Percentiles rank a stretch among this genome's conserved stretches.
These are phyloP conservation scores for Ethmia dodecea DNA, from an alignment of 2,888 invertebrate genomes.

Conservation along the genomic window DNA sequence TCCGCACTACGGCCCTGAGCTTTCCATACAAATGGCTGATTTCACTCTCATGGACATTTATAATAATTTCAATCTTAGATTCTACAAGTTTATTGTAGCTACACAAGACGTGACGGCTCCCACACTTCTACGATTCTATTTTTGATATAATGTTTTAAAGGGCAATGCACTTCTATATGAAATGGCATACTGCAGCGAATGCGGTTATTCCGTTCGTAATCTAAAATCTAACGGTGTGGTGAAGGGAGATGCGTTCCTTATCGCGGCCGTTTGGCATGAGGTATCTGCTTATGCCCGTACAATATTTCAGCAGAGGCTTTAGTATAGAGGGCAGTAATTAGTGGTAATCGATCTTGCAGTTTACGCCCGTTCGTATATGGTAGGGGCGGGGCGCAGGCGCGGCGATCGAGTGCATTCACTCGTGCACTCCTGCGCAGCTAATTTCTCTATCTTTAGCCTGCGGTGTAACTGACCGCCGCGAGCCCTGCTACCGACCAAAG, in stretches of 20 bases:
- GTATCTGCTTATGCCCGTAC: slow-evolving; percentile 25
- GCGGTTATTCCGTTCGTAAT: slow-evolving; percentile 11
- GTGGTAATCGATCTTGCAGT: slow-evolving; percentile 70
- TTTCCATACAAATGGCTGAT: slow-evolving; percentile 6
- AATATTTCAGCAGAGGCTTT: slow-evolving; percentile 43
- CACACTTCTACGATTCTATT: slow-evolving; percentile 8
- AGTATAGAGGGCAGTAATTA: slow-evolving; percentile 61
- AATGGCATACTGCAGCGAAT: slow-evolving; percentile 2
- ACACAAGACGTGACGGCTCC: not conserved
- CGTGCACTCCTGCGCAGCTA: slow-evolving; percentile 57
- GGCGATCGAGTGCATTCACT: slow-evolving; percentile 60
- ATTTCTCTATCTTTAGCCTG: slow-evolving; percentile 76
- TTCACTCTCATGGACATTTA: slow-evolving; percentile 2
- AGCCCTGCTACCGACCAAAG: slow-evolving; percentile 50
- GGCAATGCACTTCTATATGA: slow-evolving; percentile 10
- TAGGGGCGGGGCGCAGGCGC: slow-evolving; percentile 44
- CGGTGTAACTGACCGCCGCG: slow-evolving; percentile 70
- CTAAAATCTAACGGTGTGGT: slow-evolving; percentile 18
- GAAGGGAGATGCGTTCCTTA: slow-evolving; percentile 21
- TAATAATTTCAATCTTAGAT: too few species aligned
- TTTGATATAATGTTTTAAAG: slow-evolving; percentile 11
- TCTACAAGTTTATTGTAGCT: not conserved
- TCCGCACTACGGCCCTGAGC: not conserved
- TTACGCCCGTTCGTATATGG: slow-evolving; percentile 62
- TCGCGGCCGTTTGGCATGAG: slow-evolving; percentile 29